Percentiles rank a stretch among this genome's conserved stretches.
These are phyloP conservation scores for Steinernema khuongi DNA, from an alignment of 1,140 invertebrate species.

Conservation along the genomic window DNA sequence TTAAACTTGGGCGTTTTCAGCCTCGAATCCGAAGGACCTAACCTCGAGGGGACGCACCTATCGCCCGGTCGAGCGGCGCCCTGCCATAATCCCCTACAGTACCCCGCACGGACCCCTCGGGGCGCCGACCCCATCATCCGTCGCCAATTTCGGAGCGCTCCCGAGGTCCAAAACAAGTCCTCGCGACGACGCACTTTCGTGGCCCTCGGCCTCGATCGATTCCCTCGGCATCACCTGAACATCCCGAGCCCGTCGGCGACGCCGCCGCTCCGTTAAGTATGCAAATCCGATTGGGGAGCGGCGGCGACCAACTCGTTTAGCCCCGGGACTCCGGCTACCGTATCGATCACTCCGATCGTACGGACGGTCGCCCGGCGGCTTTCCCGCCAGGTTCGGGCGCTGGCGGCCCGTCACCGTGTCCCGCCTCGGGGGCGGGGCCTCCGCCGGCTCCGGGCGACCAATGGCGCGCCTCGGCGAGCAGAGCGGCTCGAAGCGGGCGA, in stretches of 20 bases:
- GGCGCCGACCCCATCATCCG: background rate
- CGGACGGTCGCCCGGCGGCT: too few relatives aligned
- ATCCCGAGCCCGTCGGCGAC: background rate
- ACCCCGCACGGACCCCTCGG: background rate
- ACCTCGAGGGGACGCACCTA: too few relatives aligned
- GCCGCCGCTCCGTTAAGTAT: slow-evolving; percentile 13
- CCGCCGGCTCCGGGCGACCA: background rate
- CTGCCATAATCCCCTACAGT: too few relatives aligned
- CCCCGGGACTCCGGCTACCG: background rate
- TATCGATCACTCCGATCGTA: background rate
- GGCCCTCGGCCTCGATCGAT: background rate
- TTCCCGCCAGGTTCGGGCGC: slow-evolving; percentile 2
- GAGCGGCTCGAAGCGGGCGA: slow-evolving; percentile 9
- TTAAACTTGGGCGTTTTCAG: too few relatives aligned
- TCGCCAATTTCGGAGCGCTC: background rate
- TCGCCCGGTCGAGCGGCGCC: too few relatives aligned
- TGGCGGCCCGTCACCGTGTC: slow-evolving; percentile 1
- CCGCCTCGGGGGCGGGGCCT: background rate
- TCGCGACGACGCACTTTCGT: too few relatives aligned
- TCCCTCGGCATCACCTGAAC: slow-evolving; percentile 1
- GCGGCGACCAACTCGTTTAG: background rate
- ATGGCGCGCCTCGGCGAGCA: slow-evolving; percentile 3
- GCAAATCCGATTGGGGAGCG: slow-evolving; percentile 16
- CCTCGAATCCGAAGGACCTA: too few relatives aligned
- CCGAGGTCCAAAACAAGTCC: too few relatives aligned